Evolutionary conservation across 2,888 invertebrate species (phyloP), one percentile per base, ranked within the genome.

Genomic region (Anodontia alba): DNA sequence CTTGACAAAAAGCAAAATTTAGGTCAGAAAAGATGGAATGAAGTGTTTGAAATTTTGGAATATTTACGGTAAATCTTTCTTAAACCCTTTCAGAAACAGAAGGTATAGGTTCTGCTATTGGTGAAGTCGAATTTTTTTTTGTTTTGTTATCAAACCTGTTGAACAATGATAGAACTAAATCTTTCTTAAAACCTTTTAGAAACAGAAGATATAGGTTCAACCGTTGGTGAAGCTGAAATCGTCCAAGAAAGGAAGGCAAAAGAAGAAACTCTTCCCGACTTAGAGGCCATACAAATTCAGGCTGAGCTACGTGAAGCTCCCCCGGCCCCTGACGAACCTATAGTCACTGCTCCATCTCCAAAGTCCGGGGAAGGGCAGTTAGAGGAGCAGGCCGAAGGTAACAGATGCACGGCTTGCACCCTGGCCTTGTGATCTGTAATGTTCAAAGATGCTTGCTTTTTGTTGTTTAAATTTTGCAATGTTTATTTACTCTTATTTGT

Each of bases 201-300:
- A 79, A 75, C 86, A 10, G 88, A 89, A 20, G 87, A 89, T 42
- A 83, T 62, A 17, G 78, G 77, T 1, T 5, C 5, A 38, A 81
- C 86, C 29, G 81, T 90, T 20, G 80, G 80, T n/a, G 91, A 91
- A 66, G 90, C 90, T 0, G 76, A 85, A 68, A 83, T 91, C 36
- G 76, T 84, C 10, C 71, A 79, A 36, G 84, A 87, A 42, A 73
- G 86, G 57, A 89, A 89, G 72, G 68, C 51, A 12, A 81, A 76
- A 33, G 84, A 86, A n/a, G 84, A 86, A 17, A 68, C 83, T 15
- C 73, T 87, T 26, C 74, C 72, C 36, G 73, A 81, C n/a, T 49
- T 82, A 3, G 84, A 84, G 69, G 78, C 80, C 42, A 71, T 77
- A 23, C 77, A 72, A 12, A 67, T 77, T 31, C 62, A 82, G 74